These are phyloP conservation scores for Oscheius sp. DNA, from an alignment of 2,888 invertebrate species.

Conservation along the genomic window DNA sequence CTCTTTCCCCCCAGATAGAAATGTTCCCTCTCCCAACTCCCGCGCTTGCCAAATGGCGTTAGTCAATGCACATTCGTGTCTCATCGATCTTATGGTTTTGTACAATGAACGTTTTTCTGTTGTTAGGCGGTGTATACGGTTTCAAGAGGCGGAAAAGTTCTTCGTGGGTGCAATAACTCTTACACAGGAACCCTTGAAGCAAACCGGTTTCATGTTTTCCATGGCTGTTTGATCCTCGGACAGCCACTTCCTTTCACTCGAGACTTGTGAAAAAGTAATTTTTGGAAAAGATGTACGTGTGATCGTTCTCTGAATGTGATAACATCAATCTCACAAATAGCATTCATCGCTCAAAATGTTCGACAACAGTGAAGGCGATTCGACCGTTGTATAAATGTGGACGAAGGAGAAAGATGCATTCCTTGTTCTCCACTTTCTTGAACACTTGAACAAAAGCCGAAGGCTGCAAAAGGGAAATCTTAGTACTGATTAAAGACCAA, in stretches of 20 bases:
- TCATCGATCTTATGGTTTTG: conserved; percentile 33
- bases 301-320: too few species aligned
- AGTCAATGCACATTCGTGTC: conserved; percentile 36
- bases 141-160: too few species aligned
- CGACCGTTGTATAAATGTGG: conserved; percentile 23
- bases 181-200: not conserved
- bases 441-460: not conserved
- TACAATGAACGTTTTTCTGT: conserved; percentile 26
- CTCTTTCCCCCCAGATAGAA: conserved; percentile 1
- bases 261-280: too few species aligned
- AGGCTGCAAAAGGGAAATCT: not conserved
- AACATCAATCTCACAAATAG: not conserved
- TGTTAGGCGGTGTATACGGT: conserved; percentile 1
- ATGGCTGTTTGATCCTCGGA: too few species aligned
- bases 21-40: conserved; percentile 18
- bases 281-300: too few species aligned
- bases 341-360: conserved; percentile 20
- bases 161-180: too few species aligned
- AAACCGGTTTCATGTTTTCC: not conserved
- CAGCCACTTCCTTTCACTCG: too few species aligned
- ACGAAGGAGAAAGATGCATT: conserved; percentile 1
- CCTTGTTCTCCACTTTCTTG: not conserved
- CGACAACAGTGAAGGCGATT: not conserved
- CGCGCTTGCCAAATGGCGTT: conserved; percentile 32
- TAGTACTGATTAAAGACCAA: not conserved